Evolutionary conservation across 1,140 invertebrate genomes (phyloP).

Genomic region (Armadillidium nasatum): DNA sequence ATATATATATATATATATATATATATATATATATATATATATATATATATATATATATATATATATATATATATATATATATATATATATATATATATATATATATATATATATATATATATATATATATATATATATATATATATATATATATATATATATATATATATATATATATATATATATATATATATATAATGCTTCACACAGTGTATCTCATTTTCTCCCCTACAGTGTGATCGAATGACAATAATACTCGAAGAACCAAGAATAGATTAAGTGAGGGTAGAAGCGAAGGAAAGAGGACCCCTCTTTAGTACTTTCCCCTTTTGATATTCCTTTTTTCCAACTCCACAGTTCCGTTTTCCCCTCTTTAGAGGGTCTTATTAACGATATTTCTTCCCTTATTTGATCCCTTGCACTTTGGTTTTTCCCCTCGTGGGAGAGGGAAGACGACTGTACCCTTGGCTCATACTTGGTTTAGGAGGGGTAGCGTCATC

Average conservation of each 20-base stretch:
- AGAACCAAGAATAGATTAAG: background rate
- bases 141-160: background rate
- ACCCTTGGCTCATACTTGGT: background rate
- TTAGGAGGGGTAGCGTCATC: background rate
- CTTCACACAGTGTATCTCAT: conserved; percentile 6
- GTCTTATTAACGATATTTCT: conserved; percentile 11
- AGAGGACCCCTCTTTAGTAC: background rate
- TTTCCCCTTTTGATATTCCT: background rate
- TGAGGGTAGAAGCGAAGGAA: background rate
- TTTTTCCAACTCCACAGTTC: background rate
- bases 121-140: background rate
- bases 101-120: background rate
- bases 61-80: no score
- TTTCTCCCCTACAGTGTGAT: background rate
- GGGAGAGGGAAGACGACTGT: background rate
- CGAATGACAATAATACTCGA: conserved; percentile 8
- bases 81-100: background rate
- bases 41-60: no score
- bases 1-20: conserved; percentile 15
- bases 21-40: background rate
- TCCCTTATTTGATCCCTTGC: conserved; percentile 3
- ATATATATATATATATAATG: conserved; percentile 3
- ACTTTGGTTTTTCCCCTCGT: background rate
- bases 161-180: background rate
- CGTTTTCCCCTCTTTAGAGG: background rate